Base-by-base conservation (phyloP, 2,888 invertebrate genomes). In the Dioctria linearis region DNA sequence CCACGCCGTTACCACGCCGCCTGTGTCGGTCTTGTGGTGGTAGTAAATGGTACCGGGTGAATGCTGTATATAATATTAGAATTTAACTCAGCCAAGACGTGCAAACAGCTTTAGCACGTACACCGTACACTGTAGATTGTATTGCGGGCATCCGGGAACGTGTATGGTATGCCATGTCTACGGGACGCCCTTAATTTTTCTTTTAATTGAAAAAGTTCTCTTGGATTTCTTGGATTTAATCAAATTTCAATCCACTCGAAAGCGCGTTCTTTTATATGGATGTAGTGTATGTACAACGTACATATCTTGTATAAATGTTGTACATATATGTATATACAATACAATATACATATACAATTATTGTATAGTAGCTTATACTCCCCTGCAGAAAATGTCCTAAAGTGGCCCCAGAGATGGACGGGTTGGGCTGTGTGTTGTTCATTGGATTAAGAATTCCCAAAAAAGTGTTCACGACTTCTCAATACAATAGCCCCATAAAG, bases 151-250 rank as follows among this genome's bases (percentile, higher is more conserved):
- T 25, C 61, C 57, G n/a, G 3, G 39, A 51, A 69, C 69, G 39
- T 69, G 69, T 69, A 67, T 25, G 25, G 49, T 51, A 69, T 65
- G 42, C 69, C 49, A 69, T 51, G 37, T 69, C 69, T 51, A 51
- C 51, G 25, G 69, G 49, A 51, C 8, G 9, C 51, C 54, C 49
- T 69, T 69, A 69, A 69, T 69, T 69, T 69, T 69, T 69, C 51
- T 69, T 69, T 69, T 69, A 69, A 69, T 69, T 69, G 69, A 69
- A 69, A 69, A 69, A 69, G 69, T 69, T 69, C 25, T 25, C 69
- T 67, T 69, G 69, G 37, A 49, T 69, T 69, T 69, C 69, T 69
- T n/a, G 69, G 69, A 69, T 69, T 69, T 69, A 69, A 69, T 69
- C 69, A 69, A 69, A 69, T 69, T 69, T 69, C 69, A 69, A 37